phyloP scores from a whole-genome alignment of 2,113 vertebrate genomes.

The Brachyhypopomus gauderio region DNA sequence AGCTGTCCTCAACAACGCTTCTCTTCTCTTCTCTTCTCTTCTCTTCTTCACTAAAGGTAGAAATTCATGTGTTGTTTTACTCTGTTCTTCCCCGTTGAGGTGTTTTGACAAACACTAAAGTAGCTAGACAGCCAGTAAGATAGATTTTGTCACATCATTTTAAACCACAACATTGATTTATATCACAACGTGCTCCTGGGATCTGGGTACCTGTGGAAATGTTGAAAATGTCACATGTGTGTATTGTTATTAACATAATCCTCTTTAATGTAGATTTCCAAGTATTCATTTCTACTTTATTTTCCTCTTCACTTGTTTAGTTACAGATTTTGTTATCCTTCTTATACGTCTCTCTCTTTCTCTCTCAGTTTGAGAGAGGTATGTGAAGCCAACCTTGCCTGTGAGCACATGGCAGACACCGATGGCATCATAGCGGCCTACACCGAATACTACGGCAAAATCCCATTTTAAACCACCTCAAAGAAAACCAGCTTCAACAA shows the following conservation, averaged over 20 bases:
- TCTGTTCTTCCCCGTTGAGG: not conserved
- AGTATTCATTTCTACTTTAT: too few species aligned
- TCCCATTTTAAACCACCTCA: conserved; percentile 69
- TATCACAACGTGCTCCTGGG: not conserved
- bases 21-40: not conserved
- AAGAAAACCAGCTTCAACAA: conserved; percentile 17
- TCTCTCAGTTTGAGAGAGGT: conserved; percentile 75
- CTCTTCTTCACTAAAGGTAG: not conserved
- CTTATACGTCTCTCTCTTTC: conserved; percentile 1
- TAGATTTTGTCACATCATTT: not conserved
- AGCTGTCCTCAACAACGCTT: not conserved
- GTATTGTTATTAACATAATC: not conserved
- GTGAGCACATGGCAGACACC: conserved; percentile 81
- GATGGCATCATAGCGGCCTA: conserved; percentile 78
- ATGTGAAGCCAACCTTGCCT: conserved; percentile 79
- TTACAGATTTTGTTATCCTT: not conserved
- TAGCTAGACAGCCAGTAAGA: too few species aligned
- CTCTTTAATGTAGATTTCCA: too few species aligned
- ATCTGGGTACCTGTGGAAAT: not conserved
- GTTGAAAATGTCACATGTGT: not conserved
- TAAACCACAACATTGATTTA: not conserved
- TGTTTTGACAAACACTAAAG: too few species aligned
- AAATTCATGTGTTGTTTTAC: not conserved
- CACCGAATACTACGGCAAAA: conserved; percentile 74
- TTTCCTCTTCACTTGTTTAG: too few species aligned